Evolutionary conservation across 2,888 invertebrate genomes (phyloP).

Genomic region (Steinernema carpocapsae): DNA sequence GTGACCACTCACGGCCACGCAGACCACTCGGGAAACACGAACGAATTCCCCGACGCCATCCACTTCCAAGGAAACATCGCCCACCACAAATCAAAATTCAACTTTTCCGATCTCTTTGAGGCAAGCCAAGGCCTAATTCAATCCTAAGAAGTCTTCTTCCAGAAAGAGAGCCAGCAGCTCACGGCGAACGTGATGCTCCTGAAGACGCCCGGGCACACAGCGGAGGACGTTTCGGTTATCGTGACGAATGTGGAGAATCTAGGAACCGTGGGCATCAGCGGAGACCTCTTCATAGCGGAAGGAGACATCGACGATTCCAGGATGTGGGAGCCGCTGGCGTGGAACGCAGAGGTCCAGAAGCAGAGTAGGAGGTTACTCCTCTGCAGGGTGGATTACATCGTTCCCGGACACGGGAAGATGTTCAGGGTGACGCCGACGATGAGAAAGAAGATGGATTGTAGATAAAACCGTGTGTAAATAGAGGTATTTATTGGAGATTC

Average conservation of each 20-base stretch:
- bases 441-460: conserved; percentile 41
- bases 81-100: conserved; percentile 60
- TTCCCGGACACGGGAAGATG: conserved; percentile 54
- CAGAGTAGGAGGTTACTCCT: conserved; percentile 46
- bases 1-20: conserved; percentile 67
- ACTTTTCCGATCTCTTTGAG: conserved; percentile 48
- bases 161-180: conserved; percentile 56
- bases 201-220: conserved; percentile 63
- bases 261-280: conserved; percentile 61
- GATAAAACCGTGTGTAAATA: too few relatives aligned
- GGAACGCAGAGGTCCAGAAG: conserved; percentile 55
- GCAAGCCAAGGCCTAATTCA: conserved; percentile 25
- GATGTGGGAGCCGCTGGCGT: conserved; percentile 64
- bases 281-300: conserved; percentile 52
- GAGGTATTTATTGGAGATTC: too few relatives aligned
- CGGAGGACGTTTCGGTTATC: conserved; percentile 65
- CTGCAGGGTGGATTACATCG: conserved; percentile 60
- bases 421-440: conserved; percentile 43
- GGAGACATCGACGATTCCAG: conserved; percentile 63
- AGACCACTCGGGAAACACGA: conserved; percentile 57
- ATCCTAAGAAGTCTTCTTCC: conserved; percentile 24
- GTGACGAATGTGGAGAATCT: conserved; percentile 50
- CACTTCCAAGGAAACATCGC: conserved; percentile 53
- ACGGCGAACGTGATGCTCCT: conserved; percentile 60
- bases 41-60: conserved; percentile 58